A percentile compares a stretch with the other conserved stretches of the same genome.
Conservation (phyloP, 2,113 vertebrate genomes). For the Calonectris borealis region DNA sequence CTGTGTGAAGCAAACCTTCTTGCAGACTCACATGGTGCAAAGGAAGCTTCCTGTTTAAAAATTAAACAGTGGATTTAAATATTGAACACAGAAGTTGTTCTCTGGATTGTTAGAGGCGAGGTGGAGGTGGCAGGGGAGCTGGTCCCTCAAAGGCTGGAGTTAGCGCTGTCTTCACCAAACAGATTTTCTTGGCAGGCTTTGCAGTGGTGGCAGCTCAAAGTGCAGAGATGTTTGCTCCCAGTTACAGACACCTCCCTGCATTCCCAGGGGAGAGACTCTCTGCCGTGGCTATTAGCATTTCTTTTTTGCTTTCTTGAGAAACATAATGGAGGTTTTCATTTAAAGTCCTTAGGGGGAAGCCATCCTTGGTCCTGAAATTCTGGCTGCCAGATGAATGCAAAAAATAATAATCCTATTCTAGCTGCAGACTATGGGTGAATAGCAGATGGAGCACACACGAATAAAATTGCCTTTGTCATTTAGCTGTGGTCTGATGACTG, state of each 20-base stretch:
- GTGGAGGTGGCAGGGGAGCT: not conserved
- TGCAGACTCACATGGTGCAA: not conserved
- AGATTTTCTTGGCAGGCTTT: conserved; percentile 26
- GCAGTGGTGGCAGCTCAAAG: not conserved
- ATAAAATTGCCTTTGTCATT: conserved; percentile 4
- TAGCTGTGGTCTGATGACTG: not conserved
- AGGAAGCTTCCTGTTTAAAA: conserved; percentile 29
- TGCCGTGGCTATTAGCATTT: not conserved
- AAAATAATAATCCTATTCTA: conserved; percentile 14
- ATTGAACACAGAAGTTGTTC: not conserved
- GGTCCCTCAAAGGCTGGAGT: not conserved
- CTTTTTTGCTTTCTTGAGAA: conserved; percentile 7
- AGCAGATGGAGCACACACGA: not conserved
- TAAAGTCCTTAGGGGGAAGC: not conserved
- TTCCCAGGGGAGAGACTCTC: not conserved
- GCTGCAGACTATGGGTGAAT: not conserved
- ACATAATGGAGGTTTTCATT: conserved; percentile 20
- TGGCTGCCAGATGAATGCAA: not conserved
- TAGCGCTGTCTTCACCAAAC: not conserved
- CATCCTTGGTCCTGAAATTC: not conserved
- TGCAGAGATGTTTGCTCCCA: not conserved
- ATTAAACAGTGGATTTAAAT: conserved; percentile 23
- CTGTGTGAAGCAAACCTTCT: not conserved
- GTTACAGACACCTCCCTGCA: not conserved
- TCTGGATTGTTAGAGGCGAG: not conserved